phyloP scores from a whole-genome alignment of 2,888 invertebrate genomes.

The Thalpophila matura region DNA sequence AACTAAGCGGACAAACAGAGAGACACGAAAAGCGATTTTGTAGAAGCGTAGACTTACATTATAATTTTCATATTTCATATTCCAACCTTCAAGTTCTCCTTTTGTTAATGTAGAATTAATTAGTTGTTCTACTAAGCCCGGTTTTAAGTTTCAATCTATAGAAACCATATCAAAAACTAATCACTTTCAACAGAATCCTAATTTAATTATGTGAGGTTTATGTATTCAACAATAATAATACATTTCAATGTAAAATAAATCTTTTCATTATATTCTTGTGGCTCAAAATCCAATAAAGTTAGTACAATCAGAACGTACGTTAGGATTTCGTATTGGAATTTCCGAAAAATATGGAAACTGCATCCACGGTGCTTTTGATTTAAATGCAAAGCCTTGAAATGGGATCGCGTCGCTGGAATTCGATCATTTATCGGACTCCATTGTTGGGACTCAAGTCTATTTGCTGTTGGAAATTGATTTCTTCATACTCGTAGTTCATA shows the following conservation, averaged over 20 bases:
- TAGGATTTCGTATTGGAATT: constrained; percentile 52
- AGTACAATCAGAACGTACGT: constrained; percentile 31
- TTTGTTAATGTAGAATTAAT: constrained; percentile 23
- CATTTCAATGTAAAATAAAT: constrained; percentile 5
- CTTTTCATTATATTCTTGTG: neutral
- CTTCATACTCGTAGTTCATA: too few species aligned
- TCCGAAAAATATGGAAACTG: constrained; percentile 78
- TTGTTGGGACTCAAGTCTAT: constrained; percentile 67
- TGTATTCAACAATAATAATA: constrained; percentile 3
- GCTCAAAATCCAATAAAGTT: constrained; percentile 33
- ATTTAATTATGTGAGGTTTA: constrained; percentile 18
- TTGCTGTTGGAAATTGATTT: constrained; percentile 60
- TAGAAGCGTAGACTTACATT: too few species aligned
- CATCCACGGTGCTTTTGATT: constrained; percentile 76
- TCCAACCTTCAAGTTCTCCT: neutral
- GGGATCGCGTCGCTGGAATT: constrained; percentile 70
- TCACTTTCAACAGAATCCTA: constrained; percentile 5
- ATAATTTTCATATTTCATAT: constrained; percentile 4
- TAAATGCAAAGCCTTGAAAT: constrained; percentile 82
- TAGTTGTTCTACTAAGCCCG: neutral
- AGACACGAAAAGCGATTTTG: too few species aligned
- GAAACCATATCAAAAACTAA: constrained; percentile 22
- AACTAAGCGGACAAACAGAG: too few species aligned
- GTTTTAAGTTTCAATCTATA: constrained; percentile 6
- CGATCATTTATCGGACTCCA: constrained; percentile 74